Percentiles rank a stretch among this genome's conserved stretches.
Conservation (phyloP, 1,140 invertebrate species). For the Lanistes nyassanus region DNA sequence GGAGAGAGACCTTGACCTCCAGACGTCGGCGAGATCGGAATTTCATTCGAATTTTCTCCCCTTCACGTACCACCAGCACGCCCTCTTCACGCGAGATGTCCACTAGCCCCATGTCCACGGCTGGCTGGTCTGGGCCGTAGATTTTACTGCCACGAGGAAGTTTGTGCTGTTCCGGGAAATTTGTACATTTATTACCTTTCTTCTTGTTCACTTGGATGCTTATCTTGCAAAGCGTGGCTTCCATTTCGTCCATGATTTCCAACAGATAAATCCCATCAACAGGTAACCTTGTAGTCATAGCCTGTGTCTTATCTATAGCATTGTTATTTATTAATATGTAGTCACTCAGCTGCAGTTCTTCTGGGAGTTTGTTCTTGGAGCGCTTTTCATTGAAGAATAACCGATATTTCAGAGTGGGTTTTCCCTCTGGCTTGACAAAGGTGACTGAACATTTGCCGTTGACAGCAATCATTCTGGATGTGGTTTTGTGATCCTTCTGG, state of each 20-base stretch:
- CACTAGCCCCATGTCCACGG: constrained; percentile 11
- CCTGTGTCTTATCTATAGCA: not conserved
- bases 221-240: not conserved
- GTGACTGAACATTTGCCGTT: no score
- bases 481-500: no score
- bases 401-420: not conserved
- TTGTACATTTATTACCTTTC: not conserved
- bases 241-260: not conserved
- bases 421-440: not conserved
- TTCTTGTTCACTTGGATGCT: no score
- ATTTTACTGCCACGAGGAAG: not conserved
- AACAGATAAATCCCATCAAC: not conserved
- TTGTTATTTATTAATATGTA: not conserved
- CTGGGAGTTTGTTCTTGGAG: constrained; percentile 4
- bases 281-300: not conserved
- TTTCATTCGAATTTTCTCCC: constrained; percentile 12
- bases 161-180: not conserved
- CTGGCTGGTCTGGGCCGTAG: constrained; percentile 2
- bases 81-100: constrained; percentile 13
- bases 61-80: constrained; percentile 13
- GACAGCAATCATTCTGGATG: no score
- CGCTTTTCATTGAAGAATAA: constrained; percentile 11
- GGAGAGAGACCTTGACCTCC: not conserved
- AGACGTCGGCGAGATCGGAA: constrained; percentile 8
- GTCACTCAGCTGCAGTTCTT: not conserved